Evolutionary conservation across 2,888 invertebrate genomes (phyloP), one percentile per base, ranked within the genome.

Genomic region (Asteroscopus sphinx): DNA sequence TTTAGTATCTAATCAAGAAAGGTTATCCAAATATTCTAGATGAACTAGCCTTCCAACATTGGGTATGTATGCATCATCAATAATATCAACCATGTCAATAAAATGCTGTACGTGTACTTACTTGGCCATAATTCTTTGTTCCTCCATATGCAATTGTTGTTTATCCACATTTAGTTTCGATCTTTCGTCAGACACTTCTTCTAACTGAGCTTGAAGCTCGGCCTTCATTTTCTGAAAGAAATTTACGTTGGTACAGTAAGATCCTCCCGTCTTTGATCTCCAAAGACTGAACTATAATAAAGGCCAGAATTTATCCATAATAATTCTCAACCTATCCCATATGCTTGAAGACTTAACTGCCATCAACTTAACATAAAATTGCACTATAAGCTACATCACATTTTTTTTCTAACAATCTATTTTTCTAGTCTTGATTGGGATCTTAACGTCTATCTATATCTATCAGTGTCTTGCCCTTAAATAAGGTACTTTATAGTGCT

Each of bases 61-160:
- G n/a, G n/a, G n/a, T n/a, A n/a, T n/a, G n/a, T n/a, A n/a, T 21
- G 5, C 21, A 21, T 21, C 21, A 21, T 21, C 4, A 21, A 28
- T 28, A 28, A 28, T 9, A 1, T 9, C 6, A 28, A 25, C 25
- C 25, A 25, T 3, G 25, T 9, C 8, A 28, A 1, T 3, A 28
- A 28, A 9, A 28, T 8, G 8, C 7, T 8, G 7, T 16, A 21
- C 4, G 0, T n/a, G 8, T 2, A 75, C 82, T 69, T 75, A 94
- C 94, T 94, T 94, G 0, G 92, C 88, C 55, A 90, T 54, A 56
- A 91, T 81, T 58, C 92, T 84, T 60, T 93, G 93, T 70, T 93
- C 92, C 58, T 93, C 92, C 80, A 93, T 87, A 35, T 92, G 90
- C 49, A 92, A 62, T 45, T 92, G 89, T 58, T 94, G 93, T 65